These are phyloP conservation scores for Gallinago media DNA, from an alignment of 2,113 vertebrate species.

Conservation along the genomic window DNA sequence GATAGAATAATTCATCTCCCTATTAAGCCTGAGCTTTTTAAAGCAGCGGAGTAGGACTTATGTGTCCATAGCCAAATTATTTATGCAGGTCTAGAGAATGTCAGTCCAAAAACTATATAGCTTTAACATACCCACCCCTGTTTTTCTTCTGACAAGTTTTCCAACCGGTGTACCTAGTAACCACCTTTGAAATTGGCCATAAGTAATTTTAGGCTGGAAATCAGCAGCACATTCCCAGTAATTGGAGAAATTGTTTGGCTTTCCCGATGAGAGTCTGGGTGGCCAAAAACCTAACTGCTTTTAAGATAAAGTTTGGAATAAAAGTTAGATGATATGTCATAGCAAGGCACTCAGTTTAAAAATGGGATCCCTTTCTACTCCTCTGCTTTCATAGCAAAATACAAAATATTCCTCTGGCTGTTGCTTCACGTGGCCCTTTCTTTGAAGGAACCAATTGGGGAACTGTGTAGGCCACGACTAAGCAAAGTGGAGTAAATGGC, in stretches of 20 bases:
- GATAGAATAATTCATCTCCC: not conserved
- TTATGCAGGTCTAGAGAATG: slow-evolving; percentile 32
- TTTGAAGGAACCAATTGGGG: not conserved
- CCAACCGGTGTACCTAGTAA: not conserved
- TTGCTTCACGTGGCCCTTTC: not conserved
- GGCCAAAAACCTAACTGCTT: not conserved
- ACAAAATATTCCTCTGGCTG: not conserved
- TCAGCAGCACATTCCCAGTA: not conserved
- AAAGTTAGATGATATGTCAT: not conserved
- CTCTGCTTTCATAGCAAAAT: not conserved
- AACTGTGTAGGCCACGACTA: not conserved
- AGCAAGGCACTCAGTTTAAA: not conserved
- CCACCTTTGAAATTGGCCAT: not conserved
- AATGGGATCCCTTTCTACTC: not conserved
- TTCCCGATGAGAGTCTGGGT: not conserved
- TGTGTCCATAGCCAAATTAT: not conserved
- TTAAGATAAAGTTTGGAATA: not conserved
- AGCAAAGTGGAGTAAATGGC: not conserved
- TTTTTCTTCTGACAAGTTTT: slow-evolving; percentile 31
- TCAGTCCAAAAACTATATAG: not conserved
- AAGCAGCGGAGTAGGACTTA: not conserved
- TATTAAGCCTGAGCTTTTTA: not conserved
- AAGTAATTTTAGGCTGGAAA: slow-evolving; percentile 16
- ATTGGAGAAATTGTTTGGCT: not conserved
- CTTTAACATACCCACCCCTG: slow-evolving; percentile 8